Percentiles rank a stretch among this genome's conserved stretches.
Conservation (phyloP, 2,888 invertebrate genomes). For the Drosophila cracens region DNA sequence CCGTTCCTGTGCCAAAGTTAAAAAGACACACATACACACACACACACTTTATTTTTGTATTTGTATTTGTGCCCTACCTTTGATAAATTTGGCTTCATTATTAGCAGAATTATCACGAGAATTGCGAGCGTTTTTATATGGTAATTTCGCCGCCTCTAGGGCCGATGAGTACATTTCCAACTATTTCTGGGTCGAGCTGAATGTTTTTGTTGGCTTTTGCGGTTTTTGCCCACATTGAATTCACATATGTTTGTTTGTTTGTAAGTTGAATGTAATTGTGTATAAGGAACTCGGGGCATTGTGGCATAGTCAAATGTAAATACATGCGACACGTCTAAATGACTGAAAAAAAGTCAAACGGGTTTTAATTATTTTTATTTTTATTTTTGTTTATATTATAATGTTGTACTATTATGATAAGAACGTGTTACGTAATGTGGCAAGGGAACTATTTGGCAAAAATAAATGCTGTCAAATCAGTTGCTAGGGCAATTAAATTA, state of each 20-base stretch:
- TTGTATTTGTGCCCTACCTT: neutral
- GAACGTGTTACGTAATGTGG: conserved; percentile 8
- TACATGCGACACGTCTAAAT: conserved; percentile 33
- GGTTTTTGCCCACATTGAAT: conserved; percentile 20
- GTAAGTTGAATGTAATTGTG: neutral
- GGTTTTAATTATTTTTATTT: neutral
- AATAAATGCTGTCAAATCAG: neutral
- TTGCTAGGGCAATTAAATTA: neutral
- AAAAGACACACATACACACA: neutral
- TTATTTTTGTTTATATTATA: neutral
- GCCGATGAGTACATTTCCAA: conserved; percentile 24
- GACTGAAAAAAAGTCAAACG: neutral
- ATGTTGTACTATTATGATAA: conserved; percentile 16
- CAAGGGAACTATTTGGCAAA: neutral
- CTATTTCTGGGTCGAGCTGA: conserved; percentile 39
- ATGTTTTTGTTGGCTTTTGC: conserved; percentile 26
- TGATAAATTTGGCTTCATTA: conserved; percentile 42
- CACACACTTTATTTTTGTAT: neutral
- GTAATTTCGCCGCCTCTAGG: conserved; percentile 19
- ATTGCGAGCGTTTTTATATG: conserved; percentile 48
- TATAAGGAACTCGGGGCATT: conserved; percentile 1
- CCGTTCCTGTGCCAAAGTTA: neutral
- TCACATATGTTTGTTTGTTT: neutral
- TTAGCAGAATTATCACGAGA: conserved; percentile 39
- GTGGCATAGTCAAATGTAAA: conserved; percentile 18